Evolutionary conservation across 2,797 vertebrate genomes (phyloP).

Genomic region (Sebastes miniatus): DNA sequence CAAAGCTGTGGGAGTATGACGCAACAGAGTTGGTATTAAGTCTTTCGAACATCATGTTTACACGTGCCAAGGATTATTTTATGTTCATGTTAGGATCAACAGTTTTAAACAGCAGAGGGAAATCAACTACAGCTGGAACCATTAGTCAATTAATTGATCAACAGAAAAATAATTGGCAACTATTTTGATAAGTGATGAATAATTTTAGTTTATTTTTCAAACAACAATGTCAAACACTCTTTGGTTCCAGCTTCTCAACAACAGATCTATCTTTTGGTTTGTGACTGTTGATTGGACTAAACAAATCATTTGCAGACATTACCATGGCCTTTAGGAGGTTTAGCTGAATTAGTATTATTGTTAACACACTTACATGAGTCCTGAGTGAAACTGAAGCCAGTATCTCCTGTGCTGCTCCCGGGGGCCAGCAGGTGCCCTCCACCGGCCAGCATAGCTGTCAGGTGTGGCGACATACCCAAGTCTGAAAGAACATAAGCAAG

Average conservation of each 20-base stretch:
- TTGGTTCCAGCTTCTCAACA: background rate
- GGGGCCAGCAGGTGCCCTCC: constrained; percentile 89
- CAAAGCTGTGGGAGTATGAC: background rate
- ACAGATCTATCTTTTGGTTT: background rate
- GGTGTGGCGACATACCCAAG: constrained; percentile 96
- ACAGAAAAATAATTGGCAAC: background rate
- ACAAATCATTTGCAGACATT: background rate
- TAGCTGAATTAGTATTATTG: background rate
- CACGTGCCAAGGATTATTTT: background rate
- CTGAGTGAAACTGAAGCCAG: constrained; percentile 97
- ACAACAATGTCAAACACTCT: background rate
- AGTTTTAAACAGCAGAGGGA: background rate
- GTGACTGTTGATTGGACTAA: background rate
- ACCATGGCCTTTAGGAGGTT: background rate
- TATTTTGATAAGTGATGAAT: background rate
- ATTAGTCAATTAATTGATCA: background rate
- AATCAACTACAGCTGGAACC: background rate
- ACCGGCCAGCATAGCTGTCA: constrained; percentile 93
- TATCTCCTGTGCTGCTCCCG: constrained; percentile 97
- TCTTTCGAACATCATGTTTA: background rate
- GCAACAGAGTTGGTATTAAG: background rate
- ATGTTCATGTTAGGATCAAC: background rate
- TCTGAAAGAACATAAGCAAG: constrained; percentile 81
- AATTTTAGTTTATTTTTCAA: background rate
- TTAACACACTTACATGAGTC: constrained; percentile 88